Percentiles rank a stretch among this genome's conserved stretches.
These are phyloP conservation scores for Triplophysa rosa DNA, from an alignment of 2,113 vertebrate genomes.

Conservation along the genomic window DNA sequence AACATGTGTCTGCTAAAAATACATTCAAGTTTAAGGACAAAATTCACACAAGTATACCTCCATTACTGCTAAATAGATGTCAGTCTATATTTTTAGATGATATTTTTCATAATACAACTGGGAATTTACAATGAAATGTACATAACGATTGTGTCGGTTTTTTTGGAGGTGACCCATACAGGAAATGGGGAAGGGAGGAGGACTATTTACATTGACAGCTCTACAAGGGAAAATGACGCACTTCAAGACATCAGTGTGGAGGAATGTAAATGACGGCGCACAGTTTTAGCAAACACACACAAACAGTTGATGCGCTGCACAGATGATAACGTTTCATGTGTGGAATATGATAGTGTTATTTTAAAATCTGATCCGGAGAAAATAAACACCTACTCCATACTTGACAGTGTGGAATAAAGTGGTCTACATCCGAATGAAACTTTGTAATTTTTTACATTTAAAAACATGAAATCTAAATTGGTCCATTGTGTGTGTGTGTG, in stretches of 20 bases:
- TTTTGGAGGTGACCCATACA: conserved; percentile 72
- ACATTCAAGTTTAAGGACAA: background rate
- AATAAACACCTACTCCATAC: too few species aligned
- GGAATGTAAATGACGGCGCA: conserved; percentile 68
- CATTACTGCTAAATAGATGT: too few species aligned
- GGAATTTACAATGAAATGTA: too few species aligned
- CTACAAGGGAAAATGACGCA: conserved; percentile 75
- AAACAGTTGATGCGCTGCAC: conserved; percentile 39
- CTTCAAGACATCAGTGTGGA: conserved; percentile 78
- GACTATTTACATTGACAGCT: conserved; percentile 80
- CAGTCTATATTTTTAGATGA: too few species aligned
- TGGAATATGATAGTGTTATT: conserved; percentile 8
- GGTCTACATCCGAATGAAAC: too few species aligned
- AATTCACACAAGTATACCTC: too few species aligned
- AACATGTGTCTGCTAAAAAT: conserved; percentile 35
- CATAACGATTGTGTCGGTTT: too few species aligned
- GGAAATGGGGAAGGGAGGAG: conserved; percentile 62
- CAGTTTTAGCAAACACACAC: conserved; percentile 71
- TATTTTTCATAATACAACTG: too few species aligned
- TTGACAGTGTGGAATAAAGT: too few species aligned
- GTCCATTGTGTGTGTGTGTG: too few species aligned
- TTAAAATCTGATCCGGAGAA: background rate
- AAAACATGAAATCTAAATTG: too few species aligned
- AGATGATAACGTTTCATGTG: conserved; percentile 10
- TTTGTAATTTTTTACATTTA: too few species aligned